These are phyloP conservation scores for Knipowitschia caucasica DNA, from an alignment of 2,797 vertebrate species.

Conservation along the genomic window DNA sequence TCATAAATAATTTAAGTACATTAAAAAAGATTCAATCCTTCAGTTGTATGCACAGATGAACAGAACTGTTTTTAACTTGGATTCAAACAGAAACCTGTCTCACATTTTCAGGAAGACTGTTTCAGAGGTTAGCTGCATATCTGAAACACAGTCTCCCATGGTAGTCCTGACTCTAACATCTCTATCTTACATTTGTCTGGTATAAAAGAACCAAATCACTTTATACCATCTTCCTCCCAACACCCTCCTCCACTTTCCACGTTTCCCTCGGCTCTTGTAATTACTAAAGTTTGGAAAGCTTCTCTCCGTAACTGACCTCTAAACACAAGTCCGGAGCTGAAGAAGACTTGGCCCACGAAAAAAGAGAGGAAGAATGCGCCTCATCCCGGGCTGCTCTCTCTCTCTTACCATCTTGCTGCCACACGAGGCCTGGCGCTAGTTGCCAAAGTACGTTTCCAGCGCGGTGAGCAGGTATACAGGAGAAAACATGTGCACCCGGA, in stretches of 20 bases:
- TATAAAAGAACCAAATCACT: not conserved
- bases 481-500: constrained; percentile 71
- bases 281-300: not conserved
- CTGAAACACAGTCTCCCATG: too few species aligned
- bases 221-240: not conserved
- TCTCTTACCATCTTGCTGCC: constrained; percentile 39
- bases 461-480: constrained; percentile 74
- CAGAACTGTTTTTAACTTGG: too few species aligned
- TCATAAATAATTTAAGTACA: too few species aligned
- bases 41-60: too few species aligned
- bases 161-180: too few species aligned
- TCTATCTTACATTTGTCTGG: too few species aligned
- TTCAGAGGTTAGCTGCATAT: too few species aligned
- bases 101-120: too few species aligned
- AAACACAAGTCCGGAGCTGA: constrained; percentile 5
- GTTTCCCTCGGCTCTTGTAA: not conserved
- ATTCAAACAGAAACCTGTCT: too few species aligned
- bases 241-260: not conserved
- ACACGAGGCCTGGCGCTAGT: constrained; percentile 48
- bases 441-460: constrained; percentile 70
- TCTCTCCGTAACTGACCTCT: constrained; percentile 1
- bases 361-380: not conserved
- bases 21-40: too few species aligned
- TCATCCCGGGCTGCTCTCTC: constrained; percentile 6
- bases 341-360: not conserved